These are phyloP conservation scores for Gymnodraco acuticeps DNA, from an alignment of 2,797 vertebrate genomes.

Conservation along the genomic window DNA sequence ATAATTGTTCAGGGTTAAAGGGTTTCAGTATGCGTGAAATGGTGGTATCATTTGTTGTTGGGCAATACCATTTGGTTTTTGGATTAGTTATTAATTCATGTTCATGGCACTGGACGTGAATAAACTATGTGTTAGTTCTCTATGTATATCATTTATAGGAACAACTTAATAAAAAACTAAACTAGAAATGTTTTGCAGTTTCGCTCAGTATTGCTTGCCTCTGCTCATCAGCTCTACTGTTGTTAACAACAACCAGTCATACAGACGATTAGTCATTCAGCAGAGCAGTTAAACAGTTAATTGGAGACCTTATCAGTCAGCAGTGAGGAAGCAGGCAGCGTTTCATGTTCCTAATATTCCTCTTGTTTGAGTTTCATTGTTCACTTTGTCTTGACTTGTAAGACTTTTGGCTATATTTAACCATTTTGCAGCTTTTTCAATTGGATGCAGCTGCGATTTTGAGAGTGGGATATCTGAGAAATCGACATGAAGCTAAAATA, in stretches of 20 bases:
- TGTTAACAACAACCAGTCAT: slow-evolving; percentile 3
- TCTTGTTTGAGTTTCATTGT: slow-evolving; percentile 28
- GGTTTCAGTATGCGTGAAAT: background rate
- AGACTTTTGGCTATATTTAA: slow-evolving; percentile 27
- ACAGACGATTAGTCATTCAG: slow-evolving; percentile 23
- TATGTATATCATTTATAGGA: background rate
- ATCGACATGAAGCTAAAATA: slow-evolving; percentile 58
- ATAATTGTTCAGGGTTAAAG: no score
- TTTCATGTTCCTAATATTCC: slow-evolving; percentile 8
- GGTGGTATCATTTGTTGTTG: background rate
- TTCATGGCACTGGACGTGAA: background rate
- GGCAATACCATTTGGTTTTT: background rate
- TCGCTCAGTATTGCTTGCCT: background rate
- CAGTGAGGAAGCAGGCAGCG: slow-evolving; percentile 1
- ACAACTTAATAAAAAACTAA: background rate
- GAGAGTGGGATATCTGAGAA: slow-evolving; percentile 43
- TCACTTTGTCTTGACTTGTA: slow-evolving; percentile 14
- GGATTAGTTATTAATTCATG: background rate
- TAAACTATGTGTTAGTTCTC: background rate
- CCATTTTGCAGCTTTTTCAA: slow-evolving; percentile 42
- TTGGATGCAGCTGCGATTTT: slow-evolving; percentile 53
- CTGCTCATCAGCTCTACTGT: background rate
- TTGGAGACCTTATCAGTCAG: slow-evolving; percentile 31
- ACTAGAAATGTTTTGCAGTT: background rate
- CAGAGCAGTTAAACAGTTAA: slow-evolving; percentile 26